Conservation (phyloP, 1,140 invertebrate genomes). For the Drosophila orena region DNA sequence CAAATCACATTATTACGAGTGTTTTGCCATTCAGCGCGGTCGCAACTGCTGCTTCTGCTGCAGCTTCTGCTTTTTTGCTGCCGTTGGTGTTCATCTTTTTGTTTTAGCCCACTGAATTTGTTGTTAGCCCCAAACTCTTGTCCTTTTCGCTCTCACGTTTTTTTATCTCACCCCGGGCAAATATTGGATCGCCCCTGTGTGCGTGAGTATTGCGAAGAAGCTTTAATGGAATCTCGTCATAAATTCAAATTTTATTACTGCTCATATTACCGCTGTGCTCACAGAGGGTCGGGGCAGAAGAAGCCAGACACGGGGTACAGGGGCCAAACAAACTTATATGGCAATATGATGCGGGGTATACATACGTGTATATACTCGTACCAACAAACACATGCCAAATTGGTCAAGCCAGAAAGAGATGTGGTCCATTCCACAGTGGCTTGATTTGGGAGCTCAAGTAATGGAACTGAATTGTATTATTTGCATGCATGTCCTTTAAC, state of each 20-base stretch:
- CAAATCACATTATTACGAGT: constrained; percentile 81
- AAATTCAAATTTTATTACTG: constrained; percentile 84
- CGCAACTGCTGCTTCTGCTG: constrained; percentile 37
- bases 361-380: too few relatives aligned
- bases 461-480: too few relatives aligned
- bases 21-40: constrained; percentile 50
- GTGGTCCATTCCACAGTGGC: constrained; percentile 23
- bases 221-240: constrained; percentile 84
- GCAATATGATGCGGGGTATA: constrained; percentile 48
- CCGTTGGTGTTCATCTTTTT: constrained; percentile 38
- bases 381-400: constrained; percentile 39
- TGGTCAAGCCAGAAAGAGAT: constrained; percentile 15
- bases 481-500: too few relatives aligned
- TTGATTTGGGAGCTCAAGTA: neutral
- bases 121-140: constrained; percentile 39
- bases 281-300: constrained; percentile 29
- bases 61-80: constrained; percentile 17
- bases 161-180: constrained; percentile 69
- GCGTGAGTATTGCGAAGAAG: constrained; percentile 74
- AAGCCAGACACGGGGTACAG: constrained; percentile 21
- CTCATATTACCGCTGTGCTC: constrained; percentile 75
- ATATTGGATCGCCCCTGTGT: constrained; percentile 62
- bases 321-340: constrained; percentile 60
- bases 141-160: constrained; percentile 22
- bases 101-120: constrained; percentile 60